Evolutionary conservation across 64 coral and sea anemone species (phyloP).

Genomic region (Pocillopora verrucosa): DNA sequence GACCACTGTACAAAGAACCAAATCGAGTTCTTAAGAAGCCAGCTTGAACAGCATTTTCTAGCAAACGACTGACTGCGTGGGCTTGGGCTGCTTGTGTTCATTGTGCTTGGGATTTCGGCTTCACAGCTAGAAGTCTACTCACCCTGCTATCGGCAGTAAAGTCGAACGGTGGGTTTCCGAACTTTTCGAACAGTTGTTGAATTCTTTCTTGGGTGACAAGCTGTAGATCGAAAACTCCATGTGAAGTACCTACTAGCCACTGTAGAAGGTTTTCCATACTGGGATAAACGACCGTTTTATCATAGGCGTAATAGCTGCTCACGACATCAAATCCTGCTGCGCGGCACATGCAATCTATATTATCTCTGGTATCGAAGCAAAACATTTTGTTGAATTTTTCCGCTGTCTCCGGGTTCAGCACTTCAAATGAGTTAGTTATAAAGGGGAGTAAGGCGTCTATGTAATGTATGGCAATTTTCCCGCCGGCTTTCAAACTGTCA

Average conservation of each 20-base stretch:
- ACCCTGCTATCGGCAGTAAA: too few species aligned
- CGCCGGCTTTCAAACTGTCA: background rate
- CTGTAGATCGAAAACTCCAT: constrained; percentile 1
- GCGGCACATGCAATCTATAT: background rate
- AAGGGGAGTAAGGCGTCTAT: background rate
- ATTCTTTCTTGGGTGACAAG: background rate
- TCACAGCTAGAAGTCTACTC: too few species aligned
- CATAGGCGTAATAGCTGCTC: background rate
- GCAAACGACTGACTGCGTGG: too few species aligned
- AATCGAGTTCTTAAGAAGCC: too few species aligned
- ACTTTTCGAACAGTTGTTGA: background rate
- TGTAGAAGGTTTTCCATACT: background rate
- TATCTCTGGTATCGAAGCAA: background rate
- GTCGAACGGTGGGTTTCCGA: too few species aligned
- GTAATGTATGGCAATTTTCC: background rate
- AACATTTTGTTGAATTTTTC: background rate
- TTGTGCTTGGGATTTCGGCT: too few species aligned
- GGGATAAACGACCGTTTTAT: background rate
- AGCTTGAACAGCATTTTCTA: too few species aligned
- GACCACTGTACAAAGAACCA: too few species aligned
- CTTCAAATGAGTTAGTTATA: background rate
- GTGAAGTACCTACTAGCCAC: background rate
- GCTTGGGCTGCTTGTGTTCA: too few species aligned
- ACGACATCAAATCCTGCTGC: background rate
- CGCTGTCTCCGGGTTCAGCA: background rate